Conservation (phyloP, 1,140 invertebrate species). For the Panulirus ornatus region DNA sequence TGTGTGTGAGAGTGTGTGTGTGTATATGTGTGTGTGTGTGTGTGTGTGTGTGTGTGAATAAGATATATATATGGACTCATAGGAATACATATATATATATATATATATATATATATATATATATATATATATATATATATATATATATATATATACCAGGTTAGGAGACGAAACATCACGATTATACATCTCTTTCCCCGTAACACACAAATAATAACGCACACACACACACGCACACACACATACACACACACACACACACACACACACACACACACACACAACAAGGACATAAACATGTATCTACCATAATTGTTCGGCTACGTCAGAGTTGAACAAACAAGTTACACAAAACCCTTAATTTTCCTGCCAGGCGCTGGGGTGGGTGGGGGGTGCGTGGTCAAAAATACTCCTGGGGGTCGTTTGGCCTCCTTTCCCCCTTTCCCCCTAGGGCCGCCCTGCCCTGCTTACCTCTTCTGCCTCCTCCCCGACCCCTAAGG, state of each 20-base stretch:
- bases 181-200: too few relatives aligned
- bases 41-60: background rate
- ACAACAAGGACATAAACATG: slow-evolving; percentile 49
- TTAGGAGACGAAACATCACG: too few relatives aligned
- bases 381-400: slow-evolving; percentile 1
- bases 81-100: too few relatives aligned
- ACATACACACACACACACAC: background rate
- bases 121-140: too few relatives aligned
- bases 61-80: too few relatives aligned
- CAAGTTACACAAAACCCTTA: slow-evolving; percentile 54
- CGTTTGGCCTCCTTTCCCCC: slow-evolving; percentile 19
- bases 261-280: background rate
- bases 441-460: background rate
- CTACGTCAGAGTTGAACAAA: slow-evolving; percentile 40
- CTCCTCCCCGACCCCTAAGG: background rate
- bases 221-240: background rate
- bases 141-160: too few relatives aligned
- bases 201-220: background rate
- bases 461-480: background rate
- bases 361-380: slow-evolving; percentile 37
- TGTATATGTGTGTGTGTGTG: background rate
- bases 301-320: slow-evolving; percentile 29
- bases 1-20: background rate
- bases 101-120: too few relatives aligned
- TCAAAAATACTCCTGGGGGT: slow-evolving; percentile 51